Base-by-base conservation (phyloP, 2,113 vertebrate genomes). In the Noturus placidus region DNA sequence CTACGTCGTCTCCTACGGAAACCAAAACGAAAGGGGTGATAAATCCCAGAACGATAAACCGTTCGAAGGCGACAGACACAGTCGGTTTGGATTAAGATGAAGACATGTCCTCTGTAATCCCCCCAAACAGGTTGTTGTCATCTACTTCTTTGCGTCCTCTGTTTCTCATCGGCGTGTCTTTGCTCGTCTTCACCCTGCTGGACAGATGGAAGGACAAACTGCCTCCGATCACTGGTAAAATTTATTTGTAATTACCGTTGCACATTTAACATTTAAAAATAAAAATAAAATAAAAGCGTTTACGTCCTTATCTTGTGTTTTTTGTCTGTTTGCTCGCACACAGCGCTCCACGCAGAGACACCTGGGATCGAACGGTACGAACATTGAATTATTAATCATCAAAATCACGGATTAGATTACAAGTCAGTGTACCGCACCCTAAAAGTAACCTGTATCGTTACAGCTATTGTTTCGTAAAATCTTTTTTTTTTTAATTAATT, bases 181-280 rank as follows among this genome's bases (percentile, higher is more conserved):
- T 99, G 88, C 92, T 99, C 91, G 96, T 95, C 35, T 92, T 99
- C 27, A 94, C 98, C 89, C 92, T 98, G 4, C 90, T 99, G 95
- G 97, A 99, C 87, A 95, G 95, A 90, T 99, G 97, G 97, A 98
- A 97, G 94, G 96, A 96, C 87, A 96, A 96, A 91, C 89, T 98
- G 46, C 95, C 95, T 76, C 93, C 95, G 84, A 92, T 96, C 72
- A 92, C 95, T 90, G 95, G 97, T 99, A 93, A 93, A 91, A 19
- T 83, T 5, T 11, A 22, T 30, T 50, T 46, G 17, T 50, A 27
- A n/a, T 38, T 61, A 42, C 33, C 19, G 25, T 14, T 82, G 8
- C 1, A 56, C 20, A n/a, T n/a, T n/a, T n/a, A n/a, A n/a, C n/a
- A n/a, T n/a, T n/a, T n/a, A n/a, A n/a, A n/a, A n/a, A n/a, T n/a